Percentiles rank a stretch among this genome's conserved stretches.
Conservation (phyloP, 2,888 invertebrate species). For the Sepiola atlantica region DNA sequence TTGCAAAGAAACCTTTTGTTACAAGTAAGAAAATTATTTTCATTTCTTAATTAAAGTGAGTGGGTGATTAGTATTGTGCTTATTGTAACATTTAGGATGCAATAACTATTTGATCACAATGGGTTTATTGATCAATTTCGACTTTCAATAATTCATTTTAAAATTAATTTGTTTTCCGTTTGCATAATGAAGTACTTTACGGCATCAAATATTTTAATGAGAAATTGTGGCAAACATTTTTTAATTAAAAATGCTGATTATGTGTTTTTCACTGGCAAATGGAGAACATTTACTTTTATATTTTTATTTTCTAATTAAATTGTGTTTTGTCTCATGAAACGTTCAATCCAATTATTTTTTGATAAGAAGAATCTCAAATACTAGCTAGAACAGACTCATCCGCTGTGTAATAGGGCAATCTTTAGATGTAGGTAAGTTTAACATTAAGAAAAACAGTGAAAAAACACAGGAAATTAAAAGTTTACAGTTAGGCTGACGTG, state of each 20-base stretch:
- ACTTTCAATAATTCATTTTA: neutral
- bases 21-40: neutral
- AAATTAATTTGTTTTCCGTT: neutral
- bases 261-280: neutral
- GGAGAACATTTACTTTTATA: neutral
- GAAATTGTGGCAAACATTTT: neutral
- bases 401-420: too few species aligned
- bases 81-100: neutral
- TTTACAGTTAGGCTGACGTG: too few species aligned
- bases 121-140: neutral
- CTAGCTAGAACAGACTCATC: too few species aligned
- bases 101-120: neutral
- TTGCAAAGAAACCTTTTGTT: neutral
- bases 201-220: neutral
- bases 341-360: too few species aligned
- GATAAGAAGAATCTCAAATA: too few species aligned
- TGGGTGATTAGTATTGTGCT: neutral
- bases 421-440: too few species aligned
- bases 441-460: too few species aligned
- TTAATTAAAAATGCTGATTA: neutral
- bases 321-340: too few species aligned
- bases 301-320: neutral
- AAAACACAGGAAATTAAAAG: too few species aligned
- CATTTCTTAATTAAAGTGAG: neutral
- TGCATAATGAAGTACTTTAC: neutral